Conservation (phyloP, 2,888 invertebrate genomes). For the Oegoconia quadripuncta region DNA sequence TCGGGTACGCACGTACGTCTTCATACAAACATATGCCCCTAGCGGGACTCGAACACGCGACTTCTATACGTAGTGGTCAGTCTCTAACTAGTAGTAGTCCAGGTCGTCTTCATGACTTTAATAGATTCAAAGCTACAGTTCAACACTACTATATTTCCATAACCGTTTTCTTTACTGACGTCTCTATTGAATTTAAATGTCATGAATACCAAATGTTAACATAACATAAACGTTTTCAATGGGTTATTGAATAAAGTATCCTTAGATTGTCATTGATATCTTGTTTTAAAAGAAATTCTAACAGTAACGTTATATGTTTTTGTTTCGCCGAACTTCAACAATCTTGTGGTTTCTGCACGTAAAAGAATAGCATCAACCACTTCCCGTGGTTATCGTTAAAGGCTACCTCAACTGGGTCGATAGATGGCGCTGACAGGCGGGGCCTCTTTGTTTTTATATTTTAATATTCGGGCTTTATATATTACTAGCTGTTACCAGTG, state of each 20-base stretch:
- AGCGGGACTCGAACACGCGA: neutral
- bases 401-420: too few relatives aligned
- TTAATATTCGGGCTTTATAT: too few relatives aligned
- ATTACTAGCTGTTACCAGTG: too few relatives aligned
- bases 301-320: neutral
- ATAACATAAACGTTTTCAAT: conserved; percentile 2
- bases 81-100: too few relatives aligned
- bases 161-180: conserved; percentile 45
- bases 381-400: too few relatives aligned
- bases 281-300: neutral
- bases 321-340: too few relatives aligned
- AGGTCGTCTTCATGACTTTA: neutral
- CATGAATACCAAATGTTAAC: conserved; percentile 34
- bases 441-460: too few relatives aligned
- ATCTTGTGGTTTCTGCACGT: too few relatives aligned
- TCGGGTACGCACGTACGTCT: neutral
- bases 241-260: neutral
- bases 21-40: too few relatives aligned
- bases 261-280: neutral
- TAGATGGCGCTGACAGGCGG: too few relatives aligned
- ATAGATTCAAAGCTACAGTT: conserved; percentile 23
- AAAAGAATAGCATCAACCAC: too few relatives aligned
- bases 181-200: conserved; percentile 43
- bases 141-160: conserved; percentile 42
- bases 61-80: neutral